Evolutionary conservation across 2,888 invertebrate species (phyloP), one percentile per base, ranked within the genome.

Genomic region (Acrocyrtus sp.): DNA sequence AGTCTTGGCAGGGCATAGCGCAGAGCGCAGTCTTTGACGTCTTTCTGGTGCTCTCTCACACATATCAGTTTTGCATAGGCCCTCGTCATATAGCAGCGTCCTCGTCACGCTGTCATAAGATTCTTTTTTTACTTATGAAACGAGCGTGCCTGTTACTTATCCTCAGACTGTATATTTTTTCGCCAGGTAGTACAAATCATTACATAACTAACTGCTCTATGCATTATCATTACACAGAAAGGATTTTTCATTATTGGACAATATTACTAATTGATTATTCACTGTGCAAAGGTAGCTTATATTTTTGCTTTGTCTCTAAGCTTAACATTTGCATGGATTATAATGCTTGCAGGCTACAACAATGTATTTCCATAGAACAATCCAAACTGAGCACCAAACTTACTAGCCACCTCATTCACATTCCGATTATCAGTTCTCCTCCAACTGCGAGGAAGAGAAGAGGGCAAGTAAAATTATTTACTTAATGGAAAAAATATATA

Each of bases 361-460:
- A n/a, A n/a, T n/a, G n/a, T n/a, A n/a, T n/a, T n/a, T n/a, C n/a
- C n/a, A n/a, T n/a, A n/a, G n/a, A n/a, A n/a, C n/a, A n/a, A n/a
- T n/a, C n/a, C n/a, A n/a, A n/a, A n/a, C n/a, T n/a, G n/a, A n/a
- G n/a, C 34, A 34, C 6, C 34, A 34, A 48, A 48, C 48, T 48
- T 6, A 27, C 45, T 51, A 53, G 41, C 47, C 45, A 54, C 34
- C 29, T 22, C 43, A 65, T 26, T 47, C 65, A 8, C 19, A 27
- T 48, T 29, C 15, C 34, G 22, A 66, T 19, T 47, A 17, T 66
- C 57, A 66, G 66, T 66, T 66, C 66, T 66, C 57, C 57, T 56
- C 66, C 48, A 50, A 66, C 66, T 57, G 66, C 66, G 66, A 66
- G 66, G 66, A 66, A 66, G 66, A 57, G 39, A 56, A 50, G n/a